A percentile compares a stretch with the other conserved stretches of the same genome.
These are phyloP conservation scores for Drepanosiphum platanoidis DNA, from an alignment of 2,888 invertebrate species.

Conservation along the genomic window DNA sequence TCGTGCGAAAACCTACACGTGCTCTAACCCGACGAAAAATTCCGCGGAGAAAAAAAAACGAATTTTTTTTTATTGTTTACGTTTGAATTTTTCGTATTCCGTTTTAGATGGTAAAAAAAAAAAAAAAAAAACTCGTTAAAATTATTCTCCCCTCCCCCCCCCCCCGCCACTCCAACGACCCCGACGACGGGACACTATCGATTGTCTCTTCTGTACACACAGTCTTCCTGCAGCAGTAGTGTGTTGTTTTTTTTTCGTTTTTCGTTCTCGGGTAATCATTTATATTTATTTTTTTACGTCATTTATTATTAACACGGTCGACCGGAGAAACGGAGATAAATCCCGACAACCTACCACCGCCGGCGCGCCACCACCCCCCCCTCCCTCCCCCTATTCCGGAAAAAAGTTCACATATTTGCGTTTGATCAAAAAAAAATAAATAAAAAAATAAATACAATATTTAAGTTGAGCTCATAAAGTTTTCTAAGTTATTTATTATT, in stretches of 20 bases:
- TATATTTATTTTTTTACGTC: background rate
- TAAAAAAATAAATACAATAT: background rate
- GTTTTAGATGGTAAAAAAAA: background rate
- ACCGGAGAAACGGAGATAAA: background rate
- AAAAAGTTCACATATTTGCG: background rate
- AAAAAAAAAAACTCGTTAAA: background rate
- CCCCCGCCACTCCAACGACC: background rate
- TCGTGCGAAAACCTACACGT: constrained; percentile 93
- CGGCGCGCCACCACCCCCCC: no score
- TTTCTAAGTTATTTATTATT: background rate
- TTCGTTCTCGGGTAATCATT: no score
- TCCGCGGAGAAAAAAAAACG: background rate
- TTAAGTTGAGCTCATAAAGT: background rate
- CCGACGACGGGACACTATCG: background rate
- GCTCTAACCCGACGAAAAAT: constrained; percentile 71
- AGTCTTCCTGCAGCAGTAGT: background rate
- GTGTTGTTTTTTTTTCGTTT: background rate
- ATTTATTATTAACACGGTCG: background rate
- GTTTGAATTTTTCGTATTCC: constrained; percentile 13
- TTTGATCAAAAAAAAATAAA: background rate
- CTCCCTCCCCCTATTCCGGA: background rate
- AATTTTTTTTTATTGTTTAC: background rate
- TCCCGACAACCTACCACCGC: background rate
- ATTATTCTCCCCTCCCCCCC: background rate
- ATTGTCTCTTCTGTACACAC: background rate